Conservation (phyloP, 2,888 invertebrate genomes). For the Encarsia formosa region DNA sequence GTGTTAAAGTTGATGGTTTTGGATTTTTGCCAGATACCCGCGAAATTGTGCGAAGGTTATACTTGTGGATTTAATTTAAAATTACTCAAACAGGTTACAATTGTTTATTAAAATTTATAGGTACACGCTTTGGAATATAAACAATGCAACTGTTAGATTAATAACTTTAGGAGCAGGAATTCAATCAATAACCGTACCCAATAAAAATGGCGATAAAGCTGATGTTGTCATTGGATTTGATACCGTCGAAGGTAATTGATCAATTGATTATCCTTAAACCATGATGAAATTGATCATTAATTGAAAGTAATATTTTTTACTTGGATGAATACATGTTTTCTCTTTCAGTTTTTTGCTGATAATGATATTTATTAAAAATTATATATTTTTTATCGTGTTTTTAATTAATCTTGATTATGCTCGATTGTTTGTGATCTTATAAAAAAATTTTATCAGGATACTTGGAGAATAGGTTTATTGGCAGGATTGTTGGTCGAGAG, state of each 20-base stretch:
- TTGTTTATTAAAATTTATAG: too few relatives aligned
- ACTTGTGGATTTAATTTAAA: slow-evolving; percentile 13
- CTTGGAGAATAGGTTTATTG: slow-evolving; percentile 53
- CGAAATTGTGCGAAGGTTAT: slow-evolving; percentile 35
- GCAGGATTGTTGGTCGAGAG: slow-evolving; percentile 56
- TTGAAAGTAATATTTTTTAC: too few relatives aligned
- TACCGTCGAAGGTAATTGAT: slow-evolving; percentile 43
- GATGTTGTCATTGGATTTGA: slow-evolving; percentile 59
- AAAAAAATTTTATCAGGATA: too few relatives aligned
- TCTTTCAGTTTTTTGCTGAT: too few relatives aligned
- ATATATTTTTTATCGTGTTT: too few relatives aligned
- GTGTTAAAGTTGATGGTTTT: slow-evolving; percentile 39
- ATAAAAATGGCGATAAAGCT: slow-evolving; percentile 50
- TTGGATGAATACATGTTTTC: too few relatives aligned
- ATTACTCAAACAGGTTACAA: too few relatives aligned
- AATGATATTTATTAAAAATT: too few relatives aligned
- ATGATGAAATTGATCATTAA: too few relatives aligned
- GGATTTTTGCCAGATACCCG: slow-evolving; percentile 32
- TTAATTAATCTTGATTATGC: too few relatives aligned
- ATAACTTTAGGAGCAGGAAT: slow-evolving; percentile 58
- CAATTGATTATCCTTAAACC: too few relatives aligned
- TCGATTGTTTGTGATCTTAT: too few relatives aligned
- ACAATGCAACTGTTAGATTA: slow-evolving; percentile 49
- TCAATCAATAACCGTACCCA: slow-evolving; percentile 54
- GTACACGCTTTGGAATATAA: slow-evolving; percentile 53